These are phyloP conservation scores for Candoia aspera DNA, from an alignment of 2,113 vertebrate species.

Conservation along the genomic window DNA sequence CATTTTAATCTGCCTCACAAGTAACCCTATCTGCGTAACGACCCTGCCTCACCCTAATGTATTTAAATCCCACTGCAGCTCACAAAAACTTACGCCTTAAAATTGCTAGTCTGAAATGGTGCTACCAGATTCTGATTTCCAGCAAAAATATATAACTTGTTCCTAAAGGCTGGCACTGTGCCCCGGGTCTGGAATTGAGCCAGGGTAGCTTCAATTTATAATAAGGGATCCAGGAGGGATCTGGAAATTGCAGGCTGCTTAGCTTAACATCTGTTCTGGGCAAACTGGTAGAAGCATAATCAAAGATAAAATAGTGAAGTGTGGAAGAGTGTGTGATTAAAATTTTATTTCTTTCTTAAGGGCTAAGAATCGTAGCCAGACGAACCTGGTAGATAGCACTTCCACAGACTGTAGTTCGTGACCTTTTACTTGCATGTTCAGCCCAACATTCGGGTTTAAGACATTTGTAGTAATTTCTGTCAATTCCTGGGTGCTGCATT, in stretches of 20 bases:
- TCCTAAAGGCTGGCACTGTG: not conserved
- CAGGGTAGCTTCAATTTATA: not conserved
- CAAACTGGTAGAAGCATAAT: not conserved
- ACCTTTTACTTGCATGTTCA: not conserved
- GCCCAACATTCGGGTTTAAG: not conserved
- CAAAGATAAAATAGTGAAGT: not conserved
- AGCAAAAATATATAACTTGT: not conserved
- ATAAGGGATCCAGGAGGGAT: not conserved
- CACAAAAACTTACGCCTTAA: not conserved
- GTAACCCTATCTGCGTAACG: not conserved
- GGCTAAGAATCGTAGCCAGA: not conserved
- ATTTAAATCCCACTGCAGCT: not conserved
- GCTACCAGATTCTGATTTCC: not conserved
- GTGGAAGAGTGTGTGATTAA: not conserved
- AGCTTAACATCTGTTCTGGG: not conserved
- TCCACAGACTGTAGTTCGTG: not conserved
- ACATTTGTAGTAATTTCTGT: not conserved
- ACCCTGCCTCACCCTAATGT: not conserved
- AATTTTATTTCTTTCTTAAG: not conserved
- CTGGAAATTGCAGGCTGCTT: not conserved
- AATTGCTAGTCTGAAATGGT: not conserved
- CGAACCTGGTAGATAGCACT: not conserved
- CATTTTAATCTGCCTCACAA: not conserved
- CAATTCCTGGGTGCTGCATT: too few relatives aligned
- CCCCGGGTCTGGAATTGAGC: not conserved